Base-by-base conservation (phyloP, 2,797 vertebrate genomes). In the Lagodon rhomboides region DNA sequence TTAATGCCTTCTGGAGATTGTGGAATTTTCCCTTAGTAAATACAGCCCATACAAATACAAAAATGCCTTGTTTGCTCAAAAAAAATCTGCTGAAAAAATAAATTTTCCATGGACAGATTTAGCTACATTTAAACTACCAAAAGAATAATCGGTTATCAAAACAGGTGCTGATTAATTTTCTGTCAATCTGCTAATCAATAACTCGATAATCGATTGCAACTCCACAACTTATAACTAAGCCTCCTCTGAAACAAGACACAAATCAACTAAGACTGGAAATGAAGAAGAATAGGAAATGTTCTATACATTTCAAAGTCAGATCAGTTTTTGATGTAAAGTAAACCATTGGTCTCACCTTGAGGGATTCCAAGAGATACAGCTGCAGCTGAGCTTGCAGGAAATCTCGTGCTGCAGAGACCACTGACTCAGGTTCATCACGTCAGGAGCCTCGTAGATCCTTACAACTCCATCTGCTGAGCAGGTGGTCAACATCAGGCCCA, bases 361-460 rank as follows among this genome's bases (percentile, higher is more conserved):
- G 67, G 98, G 98, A 87, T 99, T 99, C 98, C 98, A 99, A n/a
- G 98, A 99, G 93, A 99, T 99, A 88, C 98, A 99, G 86, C 97
- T 99, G 88, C 98, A 99, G 94, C 97, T 99, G 72, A 99, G 96
- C 67, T 98, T 99, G 93, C 97, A 99, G 0, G 98, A 99, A 86
- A 99, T 98, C 94, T 99, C 98, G 18, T 99, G 98, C 91, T 99
- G 98, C 73, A 99, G 92, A 10, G 97, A 99, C 98, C 98, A 99
- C 92, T 99, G 98, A 88, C 98, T 99, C 72, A 99, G 95, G 91
- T 99, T 99, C 98, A 99, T 99, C 83, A 99, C 97, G 65, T 99
- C 98, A 2, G 98, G 98, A 12, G 98, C 98, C 91, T 99, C 98
- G 1, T 99, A 99, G 90, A 99, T 97, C 84, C 98, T 96, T 83